Evolutionary conservation across 2,113 vertebrate genomes (phyloP), one percentile per base, ranked within the genome.

Genomic region (Xyliphius kryptos): DNA sequence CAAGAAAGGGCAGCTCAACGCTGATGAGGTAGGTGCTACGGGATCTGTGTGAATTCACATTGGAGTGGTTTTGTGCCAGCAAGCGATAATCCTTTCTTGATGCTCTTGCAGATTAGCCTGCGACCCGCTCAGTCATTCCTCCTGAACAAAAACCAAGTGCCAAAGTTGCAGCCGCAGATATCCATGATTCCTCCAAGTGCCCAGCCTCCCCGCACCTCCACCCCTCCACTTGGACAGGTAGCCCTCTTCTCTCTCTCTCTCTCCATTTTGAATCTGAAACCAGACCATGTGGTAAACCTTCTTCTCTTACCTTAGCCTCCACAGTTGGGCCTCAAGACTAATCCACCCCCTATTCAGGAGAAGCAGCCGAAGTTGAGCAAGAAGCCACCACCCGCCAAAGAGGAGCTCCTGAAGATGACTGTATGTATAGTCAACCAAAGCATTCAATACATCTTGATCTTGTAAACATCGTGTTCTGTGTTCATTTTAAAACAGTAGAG

Each of bases 1-100:
- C 87, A 99, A 97, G 90, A 98, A 98, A 89, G 95, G 96, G 87
- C 92, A 93, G 86, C 91, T 98, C 81, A 97, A 95, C 83, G 91
- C 91, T 76, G 96, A 98, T 73, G 95, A 99, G 94, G 96, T 97
- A 86, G 26, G 3, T 15, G 20, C 6, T 2, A 5, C n/a, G 2
- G 3, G 43, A 46, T 46, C 43, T 14, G 9, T 41, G 3, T 11
- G 3, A 41, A 3, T n/a, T 13, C n/a, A n/a, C 14, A n/a, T 10
- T 20, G 9, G 5, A 1, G 22, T 17, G 7, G 0, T 38, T 9
- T 2, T 37, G 6, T 9, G 16, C n/a, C 12, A 46, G 6, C 43
- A 46, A 46, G 43, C 43, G 1, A 13, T 46, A 46, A n/a, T 15
- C 9, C 10, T 10, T 41, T 50, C 7, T 19, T 20, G 9, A 26